Evolutionary conservation across 2,797 vertebrate genomes (phyloP).

Genomic region (Neostethus bicornis): DNA sequence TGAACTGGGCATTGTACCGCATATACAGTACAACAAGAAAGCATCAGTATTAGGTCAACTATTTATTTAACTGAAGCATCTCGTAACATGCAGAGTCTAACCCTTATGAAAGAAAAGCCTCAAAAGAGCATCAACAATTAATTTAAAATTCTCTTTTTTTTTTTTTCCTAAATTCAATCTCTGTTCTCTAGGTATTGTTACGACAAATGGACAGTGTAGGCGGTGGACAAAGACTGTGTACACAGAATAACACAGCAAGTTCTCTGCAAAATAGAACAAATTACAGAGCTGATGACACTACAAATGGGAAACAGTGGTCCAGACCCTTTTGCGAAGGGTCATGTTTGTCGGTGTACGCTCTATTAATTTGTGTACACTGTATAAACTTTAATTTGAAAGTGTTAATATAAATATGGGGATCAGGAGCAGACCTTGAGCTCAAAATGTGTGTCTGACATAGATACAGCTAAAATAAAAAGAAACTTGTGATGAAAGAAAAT

Average conservation of each 20-base stretch:
- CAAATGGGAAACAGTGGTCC: constrained; percentile 26
- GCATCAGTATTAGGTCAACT: not conserved
- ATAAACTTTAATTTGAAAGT: constrained; percentile 37
- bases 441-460: too few species aligned
- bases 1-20: not conserved
- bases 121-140: constrained; percentile 35
- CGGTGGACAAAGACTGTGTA: constrained; percentile 19
- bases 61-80: constrained; percentile 5
- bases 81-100: constrained; percentile 27
- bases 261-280: constrained; percentile 36
- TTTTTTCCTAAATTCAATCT: constrained; percentile 51
- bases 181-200: constrained; percentile 43
- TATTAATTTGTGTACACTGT: constrained; percentile 16
- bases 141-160: not conserved
- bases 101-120: constrained; percentile 17
- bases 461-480: not conserved
- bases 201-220: constrained; percentile 36
- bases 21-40: constrained; percentile 10
- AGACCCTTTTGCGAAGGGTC: constrained; percentile 10
- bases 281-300: constrained; percentile 41
- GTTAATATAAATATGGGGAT: constrained; percentile 19
- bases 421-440: not conserved
- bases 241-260: constrained; percentile 12
- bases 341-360: constrained; percentile 14
- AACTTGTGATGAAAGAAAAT: not conserved